Evolutionary conservation across 2,888 invertebrate genomes (phyloP).

Genomic region (Aleiodes leptofemur): DNA sequence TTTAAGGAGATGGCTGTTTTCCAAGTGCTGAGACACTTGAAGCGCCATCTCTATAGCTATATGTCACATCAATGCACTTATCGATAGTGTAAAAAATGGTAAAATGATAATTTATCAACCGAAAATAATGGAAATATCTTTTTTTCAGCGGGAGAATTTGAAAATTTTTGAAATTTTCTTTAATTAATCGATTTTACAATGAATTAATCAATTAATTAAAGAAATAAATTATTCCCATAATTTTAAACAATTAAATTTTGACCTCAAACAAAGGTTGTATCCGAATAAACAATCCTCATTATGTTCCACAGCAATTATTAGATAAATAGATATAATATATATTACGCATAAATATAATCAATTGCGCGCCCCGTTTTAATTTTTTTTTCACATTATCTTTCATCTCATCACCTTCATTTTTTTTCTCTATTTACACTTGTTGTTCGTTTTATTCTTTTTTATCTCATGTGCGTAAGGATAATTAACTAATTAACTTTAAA

Average conservation of each 20-base stretch:
- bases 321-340: conserved; percentile 63
- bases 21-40: background rate
- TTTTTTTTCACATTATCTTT: conserved; percentile 19
- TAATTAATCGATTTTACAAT: conserved; percentile 16
- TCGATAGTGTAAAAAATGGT: background rate
- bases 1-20: background rate
- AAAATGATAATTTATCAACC: conserved; percentile 1
- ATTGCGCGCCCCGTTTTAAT: conserved; percentile 65
- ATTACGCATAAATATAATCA: conserved; percentile 63
- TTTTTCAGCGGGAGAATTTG: background rate
- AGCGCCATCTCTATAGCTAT: background rate
- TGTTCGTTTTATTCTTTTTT: conserved; percentile 4
- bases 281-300: conserved; percentile 65
- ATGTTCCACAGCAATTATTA: conserved; percentile 53
- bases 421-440: conserved; percentile 64
- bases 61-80: conserved; percentile 7
- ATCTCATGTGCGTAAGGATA: conserved; percentile 55
- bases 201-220: conserved; percentile 12
- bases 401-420: conserved; percentile 16
- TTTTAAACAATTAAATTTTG: background rate
- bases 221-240: conserved; percentile 23
- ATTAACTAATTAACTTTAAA: conserved; percentile 46
- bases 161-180: conserved; percentile 3
- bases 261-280: conserved; percentile 67
- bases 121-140: background rate